A percentile compares a stretch with the other conserved stretches of the same genome.
phyloP scores from a whole-genome alignment of 2,797 vertebrate genomes.

The Sphenopsis melanotis region DNA sequence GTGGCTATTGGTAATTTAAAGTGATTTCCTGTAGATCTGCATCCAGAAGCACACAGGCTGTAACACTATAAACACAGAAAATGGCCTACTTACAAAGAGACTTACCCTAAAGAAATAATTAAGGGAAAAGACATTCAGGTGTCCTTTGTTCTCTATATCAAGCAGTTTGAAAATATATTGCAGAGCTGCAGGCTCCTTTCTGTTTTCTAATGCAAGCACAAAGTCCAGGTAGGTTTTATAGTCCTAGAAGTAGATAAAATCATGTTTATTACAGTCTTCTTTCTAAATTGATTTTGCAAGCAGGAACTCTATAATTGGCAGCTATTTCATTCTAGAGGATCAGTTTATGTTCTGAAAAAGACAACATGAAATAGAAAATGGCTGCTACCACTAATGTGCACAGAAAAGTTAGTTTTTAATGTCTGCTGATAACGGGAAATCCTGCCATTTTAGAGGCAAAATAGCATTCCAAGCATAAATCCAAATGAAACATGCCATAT shows the following conservation, averaged over 20 bases:
- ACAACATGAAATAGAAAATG: slow-evolving; percentile 53
- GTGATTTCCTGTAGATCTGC: slow-evolving; percentile 43
- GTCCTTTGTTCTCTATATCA: slow-evolving; percentile 96
- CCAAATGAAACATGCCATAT: neutral
- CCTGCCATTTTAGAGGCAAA: neutral
- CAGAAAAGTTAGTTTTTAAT: neutral
- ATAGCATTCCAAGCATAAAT: neutral
- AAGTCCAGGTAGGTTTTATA: slow-evolving; percentile 99
- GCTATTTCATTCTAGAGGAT: slow-evolving; percentile 62
- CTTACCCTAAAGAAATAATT: slow-evolving; percentile 99
- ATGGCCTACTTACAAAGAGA: slow-evolving; percentile 49
- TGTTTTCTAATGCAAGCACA: slow-evolving; percentile 96
- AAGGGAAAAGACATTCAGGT: slow-evolving; percentile 95
- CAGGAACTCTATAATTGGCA: slow-evolving; percentile 61
- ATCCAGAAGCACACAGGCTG: slow-evolving; percentile 37
- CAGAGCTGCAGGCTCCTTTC: slow-evolving; percentile 95
- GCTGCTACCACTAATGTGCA: neutral
- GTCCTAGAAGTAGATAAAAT: slow-evolving; percentile 82
- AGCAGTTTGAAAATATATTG: slow-evolving; percentile 98
- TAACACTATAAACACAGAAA: slow-evolving; percentile 55
- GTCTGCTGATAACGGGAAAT: neutral
- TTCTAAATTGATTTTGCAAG: slow-evolving; percentile 68
- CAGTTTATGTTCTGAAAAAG: slow-evolving; percentile 47
- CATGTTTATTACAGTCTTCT: slow-evolving; percentile 57
- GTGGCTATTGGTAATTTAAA: slow-evolving; percentile 33